A percentile compares a stretch with the other conserved stretches of the same genome.
Evolutionary conservation across 2,113 vertebrate species (phyloP).

Genomic region (Fulmarus glacialis): DNA sequence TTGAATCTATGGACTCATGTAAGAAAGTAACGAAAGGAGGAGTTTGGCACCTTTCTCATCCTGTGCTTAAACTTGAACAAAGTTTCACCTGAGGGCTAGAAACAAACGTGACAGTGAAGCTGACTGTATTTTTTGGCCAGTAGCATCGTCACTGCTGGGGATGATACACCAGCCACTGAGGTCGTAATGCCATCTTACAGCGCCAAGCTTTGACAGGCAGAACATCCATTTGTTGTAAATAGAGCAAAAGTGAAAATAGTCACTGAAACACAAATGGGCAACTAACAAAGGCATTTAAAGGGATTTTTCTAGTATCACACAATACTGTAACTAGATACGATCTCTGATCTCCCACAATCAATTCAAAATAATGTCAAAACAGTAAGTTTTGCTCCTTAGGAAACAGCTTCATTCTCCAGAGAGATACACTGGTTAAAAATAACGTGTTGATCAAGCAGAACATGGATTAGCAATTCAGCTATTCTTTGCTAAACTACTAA

Average conservation of each 20-base stretch:
- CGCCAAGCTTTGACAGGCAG: neutral
- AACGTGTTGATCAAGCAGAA: neutral
- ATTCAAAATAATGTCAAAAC: neutral
- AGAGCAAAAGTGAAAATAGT: neutral
- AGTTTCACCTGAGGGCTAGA: neutral
- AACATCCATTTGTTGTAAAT: neutral
- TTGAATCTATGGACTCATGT: neutral
- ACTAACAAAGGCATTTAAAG: neutral
- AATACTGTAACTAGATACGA: neutral
- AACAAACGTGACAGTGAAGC: neutral
- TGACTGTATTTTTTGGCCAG: neutral
- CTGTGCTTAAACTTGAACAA: neutral
- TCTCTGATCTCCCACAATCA: neutral
- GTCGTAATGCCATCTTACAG: neutral
- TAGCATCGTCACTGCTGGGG: neutral
- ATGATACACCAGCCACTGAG: neutral
- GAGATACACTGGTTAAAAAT: neutral
- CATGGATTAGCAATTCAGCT: neutral
- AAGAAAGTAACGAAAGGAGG: neutral
- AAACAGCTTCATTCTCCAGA: neutral
- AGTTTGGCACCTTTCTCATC: neutral
- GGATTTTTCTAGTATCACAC: neutral
- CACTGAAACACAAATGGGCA: neutral
- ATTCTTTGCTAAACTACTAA: neutral
- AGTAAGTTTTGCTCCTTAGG: neutral